Conservation (phyloP, 2,888 invertebrate genomes). For the Cacoxenus indagator region DNA sequence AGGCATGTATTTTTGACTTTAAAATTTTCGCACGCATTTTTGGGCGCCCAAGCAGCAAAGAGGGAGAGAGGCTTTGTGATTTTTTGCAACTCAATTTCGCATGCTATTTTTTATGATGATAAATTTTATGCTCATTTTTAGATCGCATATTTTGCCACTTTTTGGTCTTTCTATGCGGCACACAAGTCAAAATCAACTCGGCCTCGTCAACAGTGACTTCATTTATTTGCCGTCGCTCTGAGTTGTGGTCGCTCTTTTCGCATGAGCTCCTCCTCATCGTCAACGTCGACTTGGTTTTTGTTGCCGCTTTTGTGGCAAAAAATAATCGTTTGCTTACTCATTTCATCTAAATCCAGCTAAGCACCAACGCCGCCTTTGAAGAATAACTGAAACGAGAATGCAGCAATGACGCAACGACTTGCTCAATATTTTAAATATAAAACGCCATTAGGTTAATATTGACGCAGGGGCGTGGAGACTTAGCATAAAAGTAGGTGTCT, state of each 20-base stretch:
- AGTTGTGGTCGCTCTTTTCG: background rate
- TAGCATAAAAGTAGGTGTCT: conserved; percentile 28
- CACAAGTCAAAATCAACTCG: conserved; percentile 6
- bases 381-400: background rate
- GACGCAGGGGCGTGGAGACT: conserved; percentile 56
- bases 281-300: background rate
- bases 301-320: background rate
- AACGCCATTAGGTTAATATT: conserved; percentile 62
- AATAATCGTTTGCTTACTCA: conserved; percentile 20
- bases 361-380: background rate
- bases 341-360: conserved; percentile 18
- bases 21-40: conserved; percentile 10
- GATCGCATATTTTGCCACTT: background rate
- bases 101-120: background rate
- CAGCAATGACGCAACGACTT: conserved; percentile 6
- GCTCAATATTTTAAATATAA: conserved; percentile 61
- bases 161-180: background rate
- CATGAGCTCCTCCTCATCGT: background rate
- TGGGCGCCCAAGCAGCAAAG: background rate
- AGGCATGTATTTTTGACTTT: background rate
- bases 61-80: background rate
- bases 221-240: background rate
- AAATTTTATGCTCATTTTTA: background rate
- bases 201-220: background rate
- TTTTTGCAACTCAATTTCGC: conserved; percentile 13